Evolutionary conservation across 1,140 invertebrate species (phyloP).

Genomic region (Euborellia annulipes): DNA sequence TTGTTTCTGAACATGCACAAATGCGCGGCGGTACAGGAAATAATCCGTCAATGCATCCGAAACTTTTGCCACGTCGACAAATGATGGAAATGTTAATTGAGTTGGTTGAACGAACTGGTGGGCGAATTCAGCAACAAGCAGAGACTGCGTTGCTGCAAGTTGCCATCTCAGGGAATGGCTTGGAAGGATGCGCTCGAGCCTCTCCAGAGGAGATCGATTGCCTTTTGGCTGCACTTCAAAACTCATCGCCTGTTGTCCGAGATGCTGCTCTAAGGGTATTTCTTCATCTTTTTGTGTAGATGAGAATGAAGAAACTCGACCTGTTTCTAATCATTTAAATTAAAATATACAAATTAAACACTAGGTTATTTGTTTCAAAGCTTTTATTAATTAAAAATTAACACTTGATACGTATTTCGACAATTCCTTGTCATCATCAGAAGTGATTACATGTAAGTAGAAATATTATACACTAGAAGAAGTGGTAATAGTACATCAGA

Average conservation of each 20-base stretch:
- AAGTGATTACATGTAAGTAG: too few species aligned
- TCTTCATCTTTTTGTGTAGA: too few species aligned
- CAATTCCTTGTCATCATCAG: too few species aligned
- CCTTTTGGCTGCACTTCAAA: constrained; percentile 60
- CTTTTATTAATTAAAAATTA: too few species aligned
- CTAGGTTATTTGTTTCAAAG: too few species aligned
- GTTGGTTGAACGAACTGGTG: constrained; percentile 50
- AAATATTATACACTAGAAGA: too few species aligned
- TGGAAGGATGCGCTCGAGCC: constrained; percentile 40
- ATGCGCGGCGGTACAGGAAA: constrained; percentile 31
- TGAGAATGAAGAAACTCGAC: too few species aligned
- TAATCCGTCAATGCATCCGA: constrained; percentile 36
- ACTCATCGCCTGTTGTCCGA: constrained; percentile 48
- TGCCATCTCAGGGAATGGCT: constrained; percentile 48
- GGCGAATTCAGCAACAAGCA: constrained; percentile 57
- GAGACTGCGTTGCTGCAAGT: constrained; percentile 61
- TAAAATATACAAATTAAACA: too few species aligned
- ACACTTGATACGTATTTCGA: too few species aligned
- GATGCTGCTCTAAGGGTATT: constrained; percentile 55
- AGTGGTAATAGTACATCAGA: too few species aligned
- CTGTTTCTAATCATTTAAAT: too few species aligned
- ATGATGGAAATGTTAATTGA: constrained; percentile 68
- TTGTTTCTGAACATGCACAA: constrained; percentile 55
- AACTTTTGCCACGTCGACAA: constrained; percentile 58
- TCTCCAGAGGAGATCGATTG: constrained; percentile 54